Base-by-base conservation (phyloP, 1,140 invertebrate genomes). In the Diabrotica undecimpunctata region DNA sequence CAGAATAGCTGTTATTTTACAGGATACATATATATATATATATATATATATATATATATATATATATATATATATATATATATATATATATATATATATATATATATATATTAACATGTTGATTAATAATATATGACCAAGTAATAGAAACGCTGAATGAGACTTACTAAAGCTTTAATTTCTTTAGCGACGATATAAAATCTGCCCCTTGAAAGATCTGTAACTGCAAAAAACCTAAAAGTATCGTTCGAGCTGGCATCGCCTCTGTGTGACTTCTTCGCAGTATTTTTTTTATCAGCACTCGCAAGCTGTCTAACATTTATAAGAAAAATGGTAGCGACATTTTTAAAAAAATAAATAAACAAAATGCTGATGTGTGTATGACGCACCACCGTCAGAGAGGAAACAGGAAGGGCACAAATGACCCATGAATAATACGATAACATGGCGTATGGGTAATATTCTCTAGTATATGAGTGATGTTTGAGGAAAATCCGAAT, bases 321-420 rank as follows among this genome's bases (percentile, higher is more conserved):
- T 46, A 6, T 46, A 46, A 46, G 41, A 46, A 46, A 46, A 46
- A 46, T 46, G 41, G 41, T 46, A n/a, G 41, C 3, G 8, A 0
- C 41, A 46, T 46, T 46, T 46, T 46, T 46, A 46, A 10, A 5
- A 46, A 46, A 46, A 46, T 46, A n/a, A 46, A 46, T 46, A 46
- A 46, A 46, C 41, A 46, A 46, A 46, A 46, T 46, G 41, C 41
- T 46, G 41, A 46, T 46, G 41, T 46, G n/a, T 46, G 41, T 10
- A 10, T 46, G 41, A 46, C 41, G 41, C 41, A 46, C 41, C 8
- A n/a, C 8, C 41, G 8, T 46, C 41, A 46, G n/a, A 46, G n/a
- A n/a, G n/a, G 8, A n/a, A 10, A 10, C 8, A 46, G 41, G 41
- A 46, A 46, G 41, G n/a, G 41, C 41, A 8, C 41, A 46, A 46